Percentiles rank a stretch among this genome's conserved stretches.
phyloP scores from a whole-genome alignment of 2,113 vertebrate species.

The Stegastes partitus region DNA sequence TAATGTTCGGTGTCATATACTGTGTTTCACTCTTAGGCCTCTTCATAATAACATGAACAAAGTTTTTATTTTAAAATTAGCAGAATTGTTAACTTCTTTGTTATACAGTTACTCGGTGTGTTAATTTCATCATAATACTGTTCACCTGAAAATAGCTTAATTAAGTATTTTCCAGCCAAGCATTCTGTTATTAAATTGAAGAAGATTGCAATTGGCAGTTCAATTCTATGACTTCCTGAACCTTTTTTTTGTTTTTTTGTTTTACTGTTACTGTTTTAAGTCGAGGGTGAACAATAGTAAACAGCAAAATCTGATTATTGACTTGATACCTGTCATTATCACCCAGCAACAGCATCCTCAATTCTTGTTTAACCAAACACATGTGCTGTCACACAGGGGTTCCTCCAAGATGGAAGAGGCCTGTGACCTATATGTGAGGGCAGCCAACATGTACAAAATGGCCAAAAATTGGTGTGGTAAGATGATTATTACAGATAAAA shows the following conservation, averaged over 20 bases:
- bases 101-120: too few relatives aligned
- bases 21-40: too few relatives aligned
- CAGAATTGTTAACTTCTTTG: too few relatives aligned
- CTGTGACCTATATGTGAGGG: conserved; percentile 91
- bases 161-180: background rate
- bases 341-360: too few relatives aligned
- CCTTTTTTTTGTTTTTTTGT: too few relatives aligned
- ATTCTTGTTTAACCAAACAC: background rate
- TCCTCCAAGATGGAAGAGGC: conserved; percentile 94
- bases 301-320: background rate
- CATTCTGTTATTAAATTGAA: background rate
- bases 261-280: too few relatives aligned
- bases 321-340: background rate
- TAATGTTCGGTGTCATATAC: too few relatives aligned
- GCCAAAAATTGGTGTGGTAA: conserved; percentile 96
- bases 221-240: background rate
- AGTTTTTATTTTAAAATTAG: too few relatives aligned
- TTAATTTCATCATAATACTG: too few relatives aligned
- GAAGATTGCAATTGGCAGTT: background rate
- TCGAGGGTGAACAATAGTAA: background rate
- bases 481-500: conserved; percentile 14
- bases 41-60: too few relatives aligned
- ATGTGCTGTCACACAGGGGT: conserved; percentile 79
- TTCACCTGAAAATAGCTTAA: too few relatives aligned
- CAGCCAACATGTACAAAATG: conserved; percentile 97